Base-by-base conservation (phyloP, 1,140 invertebrate genomes). In the Lasioglossum baleicum region DNA sequence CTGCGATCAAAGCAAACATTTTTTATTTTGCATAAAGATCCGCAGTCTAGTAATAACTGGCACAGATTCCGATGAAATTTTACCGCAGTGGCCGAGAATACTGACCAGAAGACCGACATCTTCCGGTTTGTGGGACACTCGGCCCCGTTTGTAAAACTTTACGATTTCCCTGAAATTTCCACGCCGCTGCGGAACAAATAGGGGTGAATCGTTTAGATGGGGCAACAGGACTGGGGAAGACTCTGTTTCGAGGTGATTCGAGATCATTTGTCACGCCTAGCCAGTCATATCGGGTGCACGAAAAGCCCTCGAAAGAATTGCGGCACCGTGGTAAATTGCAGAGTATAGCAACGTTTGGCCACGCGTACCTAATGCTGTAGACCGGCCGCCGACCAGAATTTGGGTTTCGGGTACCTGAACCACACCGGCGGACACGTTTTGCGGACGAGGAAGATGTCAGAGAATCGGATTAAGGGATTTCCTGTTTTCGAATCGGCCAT, bases 391-490 rank as follows among this genome's bases (percentile, higher is more conserved):
- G 58, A 15, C 51, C 42, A 65, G n/a, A 63, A 15, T 70, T 71
- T 20, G 0, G 44, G 17, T 68, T 35, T 31, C n/a, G 13, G 48
- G 35, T 77, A 77, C 65, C 63, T 75, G 48, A 74, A 80, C 20
- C 22, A 51, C 1, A 51, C 1, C n/a, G 10, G n/a, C 17, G 17
- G 15, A 48, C 51, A 60, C 31, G 66, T 60, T 72, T 11, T 7
- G 15, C 17, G 44, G 22, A 40, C 58, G 26, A 35, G 15, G 20
- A 78, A 75, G 71, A 82, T 2, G 75, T 71, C 61, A 31, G 44
- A 13, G 64, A 72, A 72, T 74, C 77, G 77, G 77, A 67, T 74
- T 78, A 72, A 44, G 48, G 76, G 69, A 78, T 72, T 65, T 78
- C 69, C 75, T 65, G 60, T 78, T 72, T 71, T 17, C 17, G 17